Conservation (phyloP, 2,888 invertebrate species). For the Caenorhabditis panamensis region DNA sequence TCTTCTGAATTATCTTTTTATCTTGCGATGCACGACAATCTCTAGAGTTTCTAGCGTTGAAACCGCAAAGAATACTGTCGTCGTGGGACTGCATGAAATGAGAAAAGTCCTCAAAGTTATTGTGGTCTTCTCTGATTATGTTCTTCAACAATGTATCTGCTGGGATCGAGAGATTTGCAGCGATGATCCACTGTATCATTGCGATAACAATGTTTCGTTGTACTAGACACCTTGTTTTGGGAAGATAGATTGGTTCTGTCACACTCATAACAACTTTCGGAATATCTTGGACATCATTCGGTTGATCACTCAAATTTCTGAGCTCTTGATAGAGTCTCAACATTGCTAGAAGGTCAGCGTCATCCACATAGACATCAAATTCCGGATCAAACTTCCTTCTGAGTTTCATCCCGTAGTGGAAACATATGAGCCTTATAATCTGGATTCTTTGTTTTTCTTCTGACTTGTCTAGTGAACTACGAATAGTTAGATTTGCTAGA, state of each 20-base stretch:
- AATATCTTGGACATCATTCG: conserved; percentile 45
- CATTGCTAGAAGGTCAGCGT: conserved; percentile 51
- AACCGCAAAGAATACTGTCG: conserved; percentile 53
- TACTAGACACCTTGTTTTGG: conserved; percentile 37
- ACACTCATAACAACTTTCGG: conserved; percentile 39
- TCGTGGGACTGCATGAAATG: conserved; percentile 54
- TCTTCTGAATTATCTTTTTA: conserved; percentile 14
- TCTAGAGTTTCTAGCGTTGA: conserved; percentile 39
- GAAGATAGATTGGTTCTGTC: conserved; percentile 46
- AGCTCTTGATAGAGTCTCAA: conserved; percentile 48
- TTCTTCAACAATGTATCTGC: conserved; percentile 54
- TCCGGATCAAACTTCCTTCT: conserved; percentile 25
- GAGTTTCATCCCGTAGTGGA: conserved; percentile 48
- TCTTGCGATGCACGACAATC: conserved; percentile 19
- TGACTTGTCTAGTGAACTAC: conserved; percentile 39
- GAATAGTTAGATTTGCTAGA: conserved; percentile 24
- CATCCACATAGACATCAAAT: conserved; percentile 42
- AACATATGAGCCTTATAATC: conserved; percentile 32
- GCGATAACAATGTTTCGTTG: conserved; percentile 25
- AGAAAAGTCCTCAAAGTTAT: conserved; percentile 55
- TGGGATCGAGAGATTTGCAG: conserved; percentile 44
- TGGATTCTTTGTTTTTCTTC: conserved; percentile 51
- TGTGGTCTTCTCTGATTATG: conserved; percentile 34
- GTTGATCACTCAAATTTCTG: conserved; percentile 52
- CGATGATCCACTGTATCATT: conserved; percentile 60